These are phyloP conservation scores for Spinus pinus DNA, from an alignment of 2,797 vertebrate species.

Conservation along the genomic window DNA sequence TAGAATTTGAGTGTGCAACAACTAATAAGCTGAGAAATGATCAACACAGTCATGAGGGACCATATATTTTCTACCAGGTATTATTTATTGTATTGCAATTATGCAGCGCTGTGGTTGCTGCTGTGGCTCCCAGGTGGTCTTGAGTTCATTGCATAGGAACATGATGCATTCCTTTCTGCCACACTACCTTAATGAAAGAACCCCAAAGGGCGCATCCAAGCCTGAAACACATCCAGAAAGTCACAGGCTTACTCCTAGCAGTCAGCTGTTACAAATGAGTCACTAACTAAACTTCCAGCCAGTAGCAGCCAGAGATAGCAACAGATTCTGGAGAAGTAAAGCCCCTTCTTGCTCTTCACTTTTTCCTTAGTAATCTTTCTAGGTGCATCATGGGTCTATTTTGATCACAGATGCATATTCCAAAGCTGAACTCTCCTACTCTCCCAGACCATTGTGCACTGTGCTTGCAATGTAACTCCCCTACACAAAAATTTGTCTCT, in stretches of 20 bases:
- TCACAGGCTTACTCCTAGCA: neutral
- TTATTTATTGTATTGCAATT: neutral
- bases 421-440: neutral
- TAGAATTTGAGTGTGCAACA: neutral
- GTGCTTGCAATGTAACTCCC: neutral
- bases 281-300: neutral
- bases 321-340: neutral
- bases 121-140: neutral
- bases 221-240: neutral
- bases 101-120: neutral
- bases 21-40: neutral
- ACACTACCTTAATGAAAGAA: neutral
- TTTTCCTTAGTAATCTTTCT: neutral
- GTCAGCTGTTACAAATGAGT: neutral
- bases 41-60: neutral
- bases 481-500: neutral
- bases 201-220: neutral
- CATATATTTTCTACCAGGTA: neutral
- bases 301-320: neutral
- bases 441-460: rapidly evolving
- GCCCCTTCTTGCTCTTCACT: neutral
- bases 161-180: neutral
- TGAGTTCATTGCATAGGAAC: neutral
- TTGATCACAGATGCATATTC: neutral
- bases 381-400: neutral